A percentile compares a stretch with the other conserved stretches of the same genome.
phyloP scores from a whole-genome alignment of 2,113 vertebrate species.

The Melanerpes formicivorus region DNA sequence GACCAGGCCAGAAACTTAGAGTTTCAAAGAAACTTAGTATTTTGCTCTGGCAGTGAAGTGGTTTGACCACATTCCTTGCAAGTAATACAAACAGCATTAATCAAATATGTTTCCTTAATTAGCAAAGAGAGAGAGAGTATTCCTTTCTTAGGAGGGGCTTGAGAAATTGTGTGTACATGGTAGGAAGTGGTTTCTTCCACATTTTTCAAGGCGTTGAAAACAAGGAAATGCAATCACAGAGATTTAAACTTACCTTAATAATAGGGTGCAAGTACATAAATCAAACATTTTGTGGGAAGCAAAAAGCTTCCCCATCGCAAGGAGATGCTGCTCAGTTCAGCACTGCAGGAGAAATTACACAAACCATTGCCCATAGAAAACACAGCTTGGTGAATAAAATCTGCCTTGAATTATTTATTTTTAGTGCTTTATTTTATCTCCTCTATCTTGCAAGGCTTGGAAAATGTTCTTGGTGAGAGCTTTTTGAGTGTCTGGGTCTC shows the following conservation, averaged over 20 bases:
- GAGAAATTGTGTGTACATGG: not conserved
- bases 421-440: conserved; percentile 65
- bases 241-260: conserved; percentile 51
- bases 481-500: conserved; percentile 33
- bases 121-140: not conserved
- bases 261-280: conserved; percentile 58
- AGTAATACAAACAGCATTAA: not conserved
- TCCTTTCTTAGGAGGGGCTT: not conserved
- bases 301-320: conserved; percentile 33
- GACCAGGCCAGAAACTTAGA: not conserved
- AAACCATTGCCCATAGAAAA: conserved; percentile 65
- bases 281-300: conserved; percentile 54
- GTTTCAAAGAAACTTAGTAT: not conserved
- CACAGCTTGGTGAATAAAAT: conserved; percentile 55
- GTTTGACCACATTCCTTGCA: not conserved
- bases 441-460: not conserved
- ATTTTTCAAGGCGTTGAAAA: not conserved
- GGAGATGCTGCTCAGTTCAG: conserved; percentile 9
- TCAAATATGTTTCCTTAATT: not conserved
- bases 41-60: not conserved
- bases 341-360: conserved; percentile 58
- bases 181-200: not conserved
- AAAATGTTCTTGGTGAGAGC: conserved; percentile 55
- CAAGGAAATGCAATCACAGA: not conserved
- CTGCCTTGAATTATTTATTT: conserved; percentile 76